Evolutionary conservation across 2,797 vertebrate genomes (phyloP), one percentile per base, ranked within the genome.

Genomic region (Aselliscus stoliczkanus): DNA sequence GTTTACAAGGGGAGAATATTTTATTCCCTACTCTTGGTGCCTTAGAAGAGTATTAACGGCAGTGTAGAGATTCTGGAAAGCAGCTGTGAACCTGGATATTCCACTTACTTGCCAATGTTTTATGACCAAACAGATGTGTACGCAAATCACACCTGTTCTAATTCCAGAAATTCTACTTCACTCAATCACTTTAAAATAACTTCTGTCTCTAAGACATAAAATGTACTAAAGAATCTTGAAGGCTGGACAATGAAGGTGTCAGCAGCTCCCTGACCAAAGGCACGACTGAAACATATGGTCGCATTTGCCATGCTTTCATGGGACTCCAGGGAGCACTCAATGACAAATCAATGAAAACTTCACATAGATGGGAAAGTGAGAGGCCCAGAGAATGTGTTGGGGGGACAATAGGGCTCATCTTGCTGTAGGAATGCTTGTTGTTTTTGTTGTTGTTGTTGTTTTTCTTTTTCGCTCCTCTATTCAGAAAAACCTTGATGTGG

Each of bases 131-230:
- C 96, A 98, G 95, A 97, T 98, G 96, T 96, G 80, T 88, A 97
- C 52, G 89, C 96, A 98, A 96, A 98, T 98, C 90, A 93, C 92
- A 97, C 89, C 50, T 96, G 91, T 93, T 96, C 94, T 97, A 96
- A 97, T 98, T 97, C 92, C 95, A 97, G 93, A 93, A 98, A 93
- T 88, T n/a, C 62, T 72, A 87, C 93, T 91, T 95, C 97, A 93
- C 94, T 96, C 97, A 97, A 96, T 98, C 97, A 97, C 88, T 97
- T 97, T 97, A 98, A 97, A 97, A 97, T 97, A 98, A 98, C 96
- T 96, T 97, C 64, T 67, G 83, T 75, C 84, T 97, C 95, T 89
- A 67, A 97, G 97, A 97, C 52, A 97, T 83, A 97, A 97, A 97
- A 96, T 87, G 27, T 95, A 87, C 94, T 97, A 94, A 97, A 97